Conservation (phyloP, 2,113 vertebrate species). For the Grallaria varia region DNA sequence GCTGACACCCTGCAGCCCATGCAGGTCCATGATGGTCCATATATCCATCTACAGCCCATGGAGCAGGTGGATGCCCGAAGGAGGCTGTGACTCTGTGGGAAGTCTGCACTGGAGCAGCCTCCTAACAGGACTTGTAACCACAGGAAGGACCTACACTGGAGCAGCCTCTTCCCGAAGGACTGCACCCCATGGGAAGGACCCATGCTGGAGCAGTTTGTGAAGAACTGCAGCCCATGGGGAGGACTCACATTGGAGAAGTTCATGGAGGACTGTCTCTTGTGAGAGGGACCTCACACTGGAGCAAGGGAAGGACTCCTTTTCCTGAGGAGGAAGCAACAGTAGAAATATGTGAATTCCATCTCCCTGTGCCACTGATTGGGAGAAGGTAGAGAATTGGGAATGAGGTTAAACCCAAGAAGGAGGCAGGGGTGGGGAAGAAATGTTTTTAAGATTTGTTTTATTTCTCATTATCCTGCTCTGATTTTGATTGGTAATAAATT, state of each 20-base stretch:
- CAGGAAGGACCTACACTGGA: not conserved
- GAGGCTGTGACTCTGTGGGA: not conserved
- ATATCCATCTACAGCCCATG: not conserved
- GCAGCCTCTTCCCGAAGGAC: not conserved
- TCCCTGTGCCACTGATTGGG: not conserved
- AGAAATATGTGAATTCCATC: not conserved
- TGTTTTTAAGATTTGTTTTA: not conserved
- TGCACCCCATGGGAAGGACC: not conserved
- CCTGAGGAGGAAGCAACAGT: not conserved
- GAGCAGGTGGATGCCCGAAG: not conserved
- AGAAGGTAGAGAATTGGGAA: not conserved
- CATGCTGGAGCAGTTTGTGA: not conserved
- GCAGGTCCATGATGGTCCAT: not conserved
- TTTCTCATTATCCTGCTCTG: not conserved
- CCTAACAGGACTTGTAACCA: not conserved
- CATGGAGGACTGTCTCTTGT: not conserved
- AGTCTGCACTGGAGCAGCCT: not conserved
- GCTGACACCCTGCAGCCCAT: not conserved
- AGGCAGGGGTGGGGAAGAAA: not conserved
- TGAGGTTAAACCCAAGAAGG: not conserved
- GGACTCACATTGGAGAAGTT: not conserved
- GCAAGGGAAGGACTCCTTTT: not conserved
- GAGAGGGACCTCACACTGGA: not conserved
- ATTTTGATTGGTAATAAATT: not conserved
- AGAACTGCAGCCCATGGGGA: not conserved